Base-by-base conservation (phyloP, 2,797 vertebrate species). In the Delichon dasypus region DNA sequence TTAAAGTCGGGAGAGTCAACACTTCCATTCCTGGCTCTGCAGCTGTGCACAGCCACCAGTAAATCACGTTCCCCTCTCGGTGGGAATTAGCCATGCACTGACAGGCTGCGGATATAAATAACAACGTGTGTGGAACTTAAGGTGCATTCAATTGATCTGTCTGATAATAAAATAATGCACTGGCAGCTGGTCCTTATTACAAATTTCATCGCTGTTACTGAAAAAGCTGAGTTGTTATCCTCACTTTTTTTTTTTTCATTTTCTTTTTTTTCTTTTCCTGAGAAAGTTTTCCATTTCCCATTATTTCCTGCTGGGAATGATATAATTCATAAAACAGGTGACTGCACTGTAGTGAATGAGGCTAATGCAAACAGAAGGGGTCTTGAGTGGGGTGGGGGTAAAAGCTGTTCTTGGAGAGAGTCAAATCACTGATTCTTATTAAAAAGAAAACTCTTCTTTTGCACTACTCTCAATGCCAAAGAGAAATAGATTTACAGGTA, bases 41-140 rank as follows among this genome's bases (percentile, higher is more conserved):
- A 94, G 84, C 72, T 83, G 91, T 65, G 89, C 81, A 48, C 57
- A 21, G 62, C 12, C 65, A 55, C n/a, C 79, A 66, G 30, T 47
- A 72, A 77, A 89, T 88, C 62, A 15, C 4, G 3, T 5, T 60
- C 68, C 30, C 20, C 10, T 51, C 64, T 64, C 36, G 13, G 48
- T 42, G 78, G 82, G 67, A 79, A 85, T 77, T 16, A 72, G 65
- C 65, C 22, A 4, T 1, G 29, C 74, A 22, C 47, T 44, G 62
- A 68, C 62, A 87, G 84, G 64, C 61, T 71, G 51, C 47, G 78
- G 50, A 61, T 68, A 77, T 20, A 82, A 93, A 80, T 73, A 91
- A 62, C 55, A 45, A 21, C 2, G 11, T 48, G 25, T 34, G 23
- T 70, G 64, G 53, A 65, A 74, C 2, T 7, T 23, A 38, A 89